Evolutionary conservation across 2,797 vertebrate species (phyloP).

Genomic region (Diplodus puntazzo): DNA sequence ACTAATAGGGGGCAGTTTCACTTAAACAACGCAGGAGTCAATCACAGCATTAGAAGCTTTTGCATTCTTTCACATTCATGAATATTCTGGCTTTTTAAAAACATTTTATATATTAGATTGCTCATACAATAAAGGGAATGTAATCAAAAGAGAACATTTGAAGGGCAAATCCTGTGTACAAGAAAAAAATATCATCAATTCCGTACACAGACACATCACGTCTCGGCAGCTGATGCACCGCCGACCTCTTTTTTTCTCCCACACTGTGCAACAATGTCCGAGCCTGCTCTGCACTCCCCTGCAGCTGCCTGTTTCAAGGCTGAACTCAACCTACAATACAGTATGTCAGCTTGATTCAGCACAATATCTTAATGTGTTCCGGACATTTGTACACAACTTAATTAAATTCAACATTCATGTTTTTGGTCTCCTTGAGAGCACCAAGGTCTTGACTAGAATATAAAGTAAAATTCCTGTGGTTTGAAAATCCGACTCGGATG

Average conservation of each 20-base stretch:
- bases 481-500: neutral
- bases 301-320: neutral
- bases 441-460: too few relatives aligned
- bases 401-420: neutral
- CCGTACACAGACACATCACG: neutral
- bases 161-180: neutral
- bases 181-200: neutral
- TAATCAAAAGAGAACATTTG: neutral
- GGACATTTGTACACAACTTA: neutral
- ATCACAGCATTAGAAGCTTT: neutral
- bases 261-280: neutral
- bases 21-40: neutral
- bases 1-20: constrained; percentile 18
- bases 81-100: neutral
- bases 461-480: neutral
- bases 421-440: too few relatives aligned
- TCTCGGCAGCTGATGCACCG: neutral
- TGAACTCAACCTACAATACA: neutral
- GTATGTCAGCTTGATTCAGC: neutral
- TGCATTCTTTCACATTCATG: neutral
- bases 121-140: neutral
- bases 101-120: neutral
- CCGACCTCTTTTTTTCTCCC: neutral
- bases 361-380: neutral
- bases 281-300: neutral